Conservation (phyloP, 2,797 vertebrate species). For the Geotrypetes seraphini region DNA sequence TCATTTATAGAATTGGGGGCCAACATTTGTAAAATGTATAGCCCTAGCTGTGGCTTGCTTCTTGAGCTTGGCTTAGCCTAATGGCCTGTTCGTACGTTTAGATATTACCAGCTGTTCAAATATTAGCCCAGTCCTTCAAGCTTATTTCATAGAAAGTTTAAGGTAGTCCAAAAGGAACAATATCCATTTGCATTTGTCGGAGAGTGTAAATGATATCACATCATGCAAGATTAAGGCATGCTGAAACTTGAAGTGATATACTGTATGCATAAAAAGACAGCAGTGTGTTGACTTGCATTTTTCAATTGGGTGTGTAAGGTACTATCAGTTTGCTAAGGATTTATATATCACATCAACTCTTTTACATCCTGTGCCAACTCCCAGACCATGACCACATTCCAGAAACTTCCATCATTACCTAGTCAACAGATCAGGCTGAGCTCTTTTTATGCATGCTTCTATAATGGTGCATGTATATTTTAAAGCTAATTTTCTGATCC, state of each 20-base stretch:
- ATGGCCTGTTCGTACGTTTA: no score
- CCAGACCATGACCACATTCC: conserved; percentile 3
- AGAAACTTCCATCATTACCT: conserved; percentile 10
- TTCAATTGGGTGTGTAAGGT: conserved; percentile 47
- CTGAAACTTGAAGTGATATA: conserved; percentile 33
- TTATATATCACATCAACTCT: conserved; percentile 32
- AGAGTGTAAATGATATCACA: conserved; percentile 33
- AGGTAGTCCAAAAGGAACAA: conserved; percentile 8
- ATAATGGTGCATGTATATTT: no score
- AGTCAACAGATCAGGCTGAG: no score
- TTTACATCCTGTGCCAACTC: conserved; percentile 28
- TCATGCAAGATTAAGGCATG: conserved; percentile 45
- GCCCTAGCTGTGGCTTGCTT: no score
- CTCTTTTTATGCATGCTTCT: no score
- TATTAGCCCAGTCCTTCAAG: no score
- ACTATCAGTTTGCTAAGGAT: conserved; percentile 36
- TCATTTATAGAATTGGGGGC: no score
- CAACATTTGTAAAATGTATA: no score
- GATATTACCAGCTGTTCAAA: no score
- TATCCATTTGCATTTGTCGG: conserved; percentile 15
- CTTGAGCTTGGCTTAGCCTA: no score
- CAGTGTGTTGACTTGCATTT: conserved; percentile 55
- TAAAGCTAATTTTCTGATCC: no score
- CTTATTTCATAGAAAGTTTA: conserved; percentile 27
- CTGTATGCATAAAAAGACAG: conserved; percentile 31